phyloP scores from a whole-genome alignment of 2,888 invertebrate genomes.

The Pycnomerus fuliginosus region DNA sequence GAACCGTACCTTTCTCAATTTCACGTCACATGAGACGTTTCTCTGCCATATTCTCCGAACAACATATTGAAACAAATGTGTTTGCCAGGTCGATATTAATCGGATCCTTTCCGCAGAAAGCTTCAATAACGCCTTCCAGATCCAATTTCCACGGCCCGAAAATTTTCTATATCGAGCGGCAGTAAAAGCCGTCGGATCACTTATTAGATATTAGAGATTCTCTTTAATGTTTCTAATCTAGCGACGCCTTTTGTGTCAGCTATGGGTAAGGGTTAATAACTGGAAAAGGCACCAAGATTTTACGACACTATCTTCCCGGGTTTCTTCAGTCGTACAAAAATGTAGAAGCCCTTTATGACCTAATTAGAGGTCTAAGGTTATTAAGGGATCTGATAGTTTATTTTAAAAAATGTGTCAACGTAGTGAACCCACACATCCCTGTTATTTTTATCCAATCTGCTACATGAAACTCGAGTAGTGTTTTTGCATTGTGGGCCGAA shows the following conservation, averaged over 20 bases:
- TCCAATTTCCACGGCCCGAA: slow-evolving; percentile 34
- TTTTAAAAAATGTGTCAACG: slow-evolving; percentile 4
- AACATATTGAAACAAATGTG: slow-evolving; percentile 20
- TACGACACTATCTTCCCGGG: slow-evolving; percentile 8
- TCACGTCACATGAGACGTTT: slow-evolving; percentile 3
- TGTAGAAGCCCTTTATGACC: no score
- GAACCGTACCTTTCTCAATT: neutral
- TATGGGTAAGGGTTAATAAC: slow-evolving; percentile 12
- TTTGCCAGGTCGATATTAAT: slow-evolving; percentile 45
- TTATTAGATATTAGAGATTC: slow-evolving; percentile 23
- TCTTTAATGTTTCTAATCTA: slow-evolving; percentile 17
- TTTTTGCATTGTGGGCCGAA: slow-evolving; percentile 20
- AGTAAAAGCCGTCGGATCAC: slow-evolving; percentile 19
- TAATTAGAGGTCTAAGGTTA: slow-evolving; percentile 2
- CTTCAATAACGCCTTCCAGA: no score
- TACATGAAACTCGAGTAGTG: slow-evolving; percentile 19
- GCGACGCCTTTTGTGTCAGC: slow-evolving; percentile 14
- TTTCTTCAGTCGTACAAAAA: no score
- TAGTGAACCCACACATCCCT: slow-evolving; percentile 4
- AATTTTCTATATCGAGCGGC: slow-evolving; percentile 28
- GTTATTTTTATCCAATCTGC: slow-evolving; percentile 14
- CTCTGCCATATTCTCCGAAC: neutral
- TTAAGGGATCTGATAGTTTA: slow-evolving; percentile 3
- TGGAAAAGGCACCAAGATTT: slow-evolving; percentile 7
- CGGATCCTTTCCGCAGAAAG: slow-evolving; percentile 39